These are phyloP conservation scores for Glyptemys insculpta DNA, from an alignment of 2,797 vertebrate species.

Conservation along the genomic window DNA sequence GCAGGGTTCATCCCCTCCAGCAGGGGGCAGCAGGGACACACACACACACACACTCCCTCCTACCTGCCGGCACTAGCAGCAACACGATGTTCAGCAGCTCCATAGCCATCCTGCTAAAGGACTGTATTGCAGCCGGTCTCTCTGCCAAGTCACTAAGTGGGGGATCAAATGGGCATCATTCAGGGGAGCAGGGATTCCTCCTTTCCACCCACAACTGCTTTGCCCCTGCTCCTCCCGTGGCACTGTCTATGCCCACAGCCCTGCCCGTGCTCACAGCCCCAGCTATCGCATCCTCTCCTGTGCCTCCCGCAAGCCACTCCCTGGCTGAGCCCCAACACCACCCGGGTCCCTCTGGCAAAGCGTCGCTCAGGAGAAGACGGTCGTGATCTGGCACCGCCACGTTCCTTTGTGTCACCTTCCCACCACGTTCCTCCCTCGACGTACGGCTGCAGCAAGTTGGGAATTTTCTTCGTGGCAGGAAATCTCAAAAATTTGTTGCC, in stretches of 20 bases:
- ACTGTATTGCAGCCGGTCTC: not conserved
- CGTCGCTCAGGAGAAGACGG: not conserved
- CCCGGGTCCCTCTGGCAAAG: too few species aligned
- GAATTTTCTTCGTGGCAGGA: not conserved
- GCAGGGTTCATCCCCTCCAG: not conserved
- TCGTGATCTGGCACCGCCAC: too few species aligned
- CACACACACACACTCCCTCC: not conserved
- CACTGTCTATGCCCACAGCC: not conserved
- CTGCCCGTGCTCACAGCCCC: too few species aligned
- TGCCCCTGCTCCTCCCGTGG: not conserved
- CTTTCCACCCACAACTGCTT: not conserved
- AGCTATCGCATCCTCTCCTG: too few species aligned
- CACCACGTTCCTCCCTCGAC: too few species aligned
- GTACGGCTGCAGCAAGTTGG: not conserved
- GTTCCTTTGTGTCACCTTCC: not conserved
- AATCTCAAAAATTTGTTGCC: not conserved
- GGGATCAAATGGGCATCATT: not conserved
- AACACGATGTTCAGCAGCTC: not conserved
- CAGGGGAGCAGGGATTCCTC: not conserved
- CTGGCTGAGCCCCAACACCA: not conserved
- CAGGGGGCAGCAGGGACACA: not conserved
- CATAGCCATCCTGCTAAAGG: not conserved
- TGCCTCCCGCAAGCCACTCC: too few species aligned
- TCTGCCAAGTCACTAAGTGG: not conserved
- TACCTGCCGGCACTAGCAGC: not conserved